Percentiles rank a stretch among this genome's conserved stretches.
Conservation (phyloP, 2,888 invertebrate genomes). For the Salticus scenicus region DNA sequence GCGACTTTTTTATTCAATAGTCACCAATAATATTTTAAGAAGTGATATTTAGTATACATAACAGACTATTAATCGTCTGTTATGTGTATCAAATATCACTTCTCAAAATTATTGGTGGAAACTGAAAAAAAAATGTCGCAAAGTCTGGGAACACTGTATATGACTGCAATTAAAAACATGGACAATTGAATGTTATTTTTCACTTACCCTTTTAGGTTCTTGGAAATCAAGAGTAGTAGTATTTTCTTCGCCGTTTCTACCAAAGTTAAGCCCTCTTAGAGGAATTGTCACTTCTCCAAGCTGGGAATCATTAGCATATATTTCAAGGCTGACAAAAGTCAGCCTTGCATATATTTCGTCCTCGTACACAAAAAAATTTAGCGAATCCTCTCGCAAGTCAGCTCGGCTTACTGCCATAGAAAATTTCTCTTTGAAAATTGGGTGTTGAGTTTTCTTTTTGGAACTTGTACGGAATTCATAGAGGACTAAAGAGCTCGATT, state of each 20-base stretch:
- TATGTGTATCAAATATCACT: too few relatives aligned
- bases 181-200: too few relatives aligned
- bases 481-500: slow-evolving; percentile 44
- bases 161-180: too few relatives aligned
- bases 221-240: slow-evolving; percentile 73
- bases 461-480: slow-evolving; percentile 70
- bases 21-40: too few relatives aligned
- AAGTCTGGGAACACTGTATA: too few relatives aligned
- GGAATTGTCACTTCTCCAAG: slow-evolving; percentile 77
- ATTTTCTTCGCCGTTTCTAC: slow-evolving; percentile 51
- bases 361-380: slow-evolving; percentile 77
- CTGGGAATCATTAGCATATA: slow-evolving; percentile 78
- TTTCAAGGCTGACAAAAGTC: too few relatives aligned
- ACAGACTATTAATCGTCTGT: too few relatives aligned
- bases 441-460: slow-evolving; percentile 75
- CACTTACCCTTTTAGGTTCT: slow-evolving; percentile 77
- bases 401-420: slow-evolving; percentile 75
- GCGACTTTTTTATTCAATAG: too few relatives aligned
- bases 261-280: slow-evolving; percentile 75
- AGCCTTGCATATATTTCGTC: slow-evolving; percentile 77
- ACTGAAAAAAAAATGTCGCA: too few relatives aligned
- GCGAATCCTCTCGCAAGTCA: slow-evolving; percentile 77
- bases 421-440: slow-evolving; percentile 77
- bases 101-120: too few relatives aligned
- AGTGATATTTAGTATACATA: too few relatives aligned